phyloP scores from a whole-genome alignment of 2,797 vertebrate genomes.

The Thalassophryne amazonica region DNA sequence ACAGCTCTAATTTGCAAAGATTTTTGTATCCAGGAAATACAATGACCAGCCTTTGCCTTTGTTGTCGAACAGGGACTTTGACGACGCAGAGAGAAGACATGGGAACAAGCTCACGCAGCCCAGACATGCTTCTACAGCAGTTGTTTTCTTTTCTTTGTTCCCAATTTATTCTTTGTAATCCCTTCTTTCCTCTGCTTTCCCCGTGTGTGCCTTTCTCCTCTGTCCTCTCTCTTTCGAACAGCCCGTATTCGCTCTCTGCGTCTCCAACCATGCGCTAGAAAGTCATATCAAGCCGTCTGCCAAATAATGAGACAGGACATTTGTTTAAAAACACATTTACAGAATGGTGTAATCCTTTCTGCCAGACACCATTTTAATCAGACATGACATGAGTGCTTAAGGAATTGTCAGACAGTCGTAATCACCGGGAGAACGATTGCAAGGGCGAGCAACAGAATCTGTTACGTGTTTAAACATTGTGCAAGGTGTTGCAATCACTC shows the following conservation, averaged over 20 bases:
- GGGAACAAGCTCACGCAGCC: conserved; percentile 41
- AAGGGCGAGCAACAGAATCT: conserved; percentile 11
- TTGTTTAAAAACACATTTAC: conserved; percentile 74
- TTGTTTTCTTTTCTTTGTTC: conserved; percentile 64
- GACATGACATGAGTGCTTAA: conserved; percentile 52
- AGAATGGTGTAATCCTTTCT: conserved; percentile 62
- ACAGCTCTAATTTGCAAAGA: conserved; percentile 68
- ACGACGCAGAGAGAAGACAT: conserved; percentile 57
- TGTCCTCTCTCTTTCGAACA: conserved; percentile 34
- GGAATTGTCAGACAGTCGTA: conserved; percentile 42
- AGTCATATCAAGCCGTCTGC: conserved; percentile 57
- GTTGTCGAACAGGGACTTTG: conserved; percentile 71
- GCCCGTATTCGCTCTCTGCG: conserved; percentile 15
- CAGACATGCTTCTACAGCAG: conserved; percentile 58
- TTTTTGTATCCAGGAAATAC: conserved; percentile 67
- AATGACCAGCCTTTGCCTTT: conserved; percentile 59
- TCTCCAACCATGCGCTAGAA: conserved; percentile 39
- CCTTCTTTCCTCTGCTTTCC: conserved; percentile 39
- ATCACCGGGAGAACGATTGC: conserved; percentile 20
- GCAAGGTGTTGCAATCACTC: conserved; percentile 15
- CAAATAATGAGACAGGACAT: conserved; percentile 71
- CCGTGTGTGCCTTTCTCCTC: conserved; percentile 17
- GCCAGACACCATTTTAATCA: conserved; percentile 51
- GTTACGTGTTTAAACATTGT: conserved; percentile 17
- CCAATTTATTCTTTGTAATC: conserved; percentile 58